Base-by-base conservation (phyloP, 2,797 vertebrate species). In the Ctenosaura bakeri region DNA sequence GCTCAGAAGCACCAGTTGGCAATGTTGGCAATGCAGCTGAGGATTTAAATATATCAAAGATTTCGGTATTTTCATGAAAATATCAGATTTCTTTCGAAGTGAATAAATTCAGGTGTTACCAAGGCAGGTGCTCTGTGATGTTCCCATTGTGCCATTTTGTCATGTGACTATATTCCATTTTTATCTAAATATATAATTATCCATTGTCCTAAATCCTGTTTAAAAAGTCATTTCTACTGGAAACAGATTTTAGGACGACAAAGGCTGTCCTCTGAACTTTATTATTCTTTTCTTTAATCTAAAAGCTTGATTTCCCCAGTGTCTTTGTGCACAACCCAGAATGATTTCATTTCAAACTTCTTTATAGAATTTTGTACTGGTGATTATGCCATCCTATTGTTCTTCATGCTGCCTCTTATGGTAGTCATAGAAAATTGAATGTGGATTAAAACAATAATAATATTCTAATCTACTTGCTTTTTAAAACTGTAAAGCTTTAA, bases 341-440 rank as follows among this genome's bases (percentile, higher is more conserved):
- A 87, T 82, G 29, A 77, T 62, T 92, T 92, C 74, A 92, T 88
- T 85, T 62, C 42, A 89, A 87, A 35, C 54, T 18, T 80, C 32
- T 90, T 46, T 87, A 16, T 82, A 76, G 52, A 54, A 2, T 29
- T 85, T 94, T 91, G 73, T 83, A 2, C 38, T 78, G 0, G 0
- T 64, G 54, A 26, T 85, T 29, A 86, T 86, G 64, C 10, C 3
- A 13, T 91, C n/a, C 35, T 90, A 66, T 35, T 92, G 29, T 35
- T 89, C 59, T 89, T 88, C 56, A 74, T 9, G 42, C 6, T 54
- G n/a, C 32, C 77, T 79, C 71, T 38, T 56, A 77, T 35, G 42
- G 24, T 66, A 69, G 85, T 38, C 79, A 66, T 54, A 83, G 16
- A 56, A 89, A 94, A 54, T 7, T 73, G 62, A 91, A 86, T 1